A percentile compares a stretch with the other conserved stretches of the same genome.
Evolutionary conservation across 2,113 vertebrate species (phyloP).

Genomic region (Lamprologus lemairii): DNA sequence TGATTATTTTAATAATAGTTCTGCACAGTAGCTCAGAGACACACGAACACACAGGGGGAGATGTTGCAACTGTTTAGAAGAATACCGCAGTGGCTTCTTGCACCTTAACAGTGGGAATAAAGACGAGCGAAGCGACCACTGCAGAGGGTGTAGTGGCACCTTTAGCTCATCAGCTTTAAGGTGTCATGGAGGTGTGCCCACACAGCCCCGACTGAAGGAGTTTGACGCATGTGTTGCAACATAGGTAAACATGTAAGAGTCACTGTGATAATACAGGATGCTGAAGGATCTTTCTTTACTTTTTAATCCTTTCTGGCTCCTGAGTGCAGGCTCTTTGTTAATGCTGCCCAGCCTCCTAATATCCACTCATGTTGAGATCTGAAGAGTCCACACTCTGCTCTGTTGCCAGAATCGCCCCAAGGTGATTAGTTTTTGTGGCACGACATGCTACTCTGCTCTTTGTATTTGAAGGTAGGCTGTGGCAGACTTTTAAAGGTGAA

Average conservation of each 20-base stretch:
- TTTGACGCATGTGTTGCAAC: not conserved
- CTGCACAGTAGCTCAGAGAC: not conserved
- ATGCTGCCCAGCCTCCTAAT: not conserved
- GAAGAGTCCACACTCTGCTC: not conserved
- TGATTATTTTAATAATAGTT: not conserved
- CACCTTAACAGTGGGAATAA: not conserved
- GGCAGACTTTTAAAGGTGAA: not conserved
- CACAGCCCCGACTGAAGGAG: not conserved
- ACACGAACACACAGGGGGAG: not conserved
- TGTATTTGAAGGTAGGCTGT: not conserved
- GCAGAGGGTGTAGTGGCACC: not conserved
- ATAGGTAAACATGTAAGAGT: not conserved
- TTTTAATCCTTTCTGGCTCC: not conserved
- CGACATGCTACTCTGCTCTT: not conserved
- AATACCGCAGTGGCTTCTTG: not conserved
- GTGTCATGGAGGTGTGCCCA: not conserved
- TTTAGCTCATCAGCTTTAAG: not conserved
- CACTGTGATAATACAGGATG: not conserved
- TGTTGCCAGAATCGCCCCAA: not conserved
- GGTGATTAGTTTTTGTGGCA: not conserved
- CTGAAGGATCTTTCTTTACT: not conserved
- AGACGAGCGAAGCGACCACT: accelerated
- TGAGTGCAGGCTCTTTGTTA: not conserved
- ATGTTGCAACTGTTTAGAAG: not conserved
- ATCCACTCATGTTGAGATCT: not conserved